These are phyloP conservation scores for Xyrichtys novacula DNA, from an alignment of 2,797 vertebrate genomes.

Conservation along the genomic window DNA sequence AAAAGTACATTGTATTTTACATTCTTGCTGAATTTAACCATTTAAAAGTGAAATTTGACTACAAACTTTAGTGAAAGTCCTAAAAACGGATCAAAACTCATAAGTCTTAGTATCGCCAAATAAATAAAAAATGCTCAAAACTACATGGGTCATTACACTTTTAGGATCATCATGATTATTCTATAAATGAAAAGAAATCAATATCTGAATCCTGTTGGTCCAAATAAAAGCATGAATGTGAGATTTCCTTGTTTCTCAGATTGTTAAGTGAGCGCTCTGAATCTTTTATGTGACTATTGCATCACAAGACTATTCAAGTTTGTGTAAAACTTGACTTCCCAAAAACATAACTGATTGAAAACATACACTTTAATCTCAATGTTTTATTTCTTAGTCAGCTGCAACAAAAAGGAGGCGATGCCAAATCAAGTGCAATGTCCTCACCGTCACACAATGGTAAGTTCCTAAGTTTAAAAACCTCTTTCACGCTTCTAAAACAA, in stretches of 20 bases:
- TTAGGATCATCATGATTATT: neutral
- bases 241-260: neutral
- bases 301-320: neutral
- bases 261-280: neutral
- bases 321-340: neutral
- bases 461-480: constrained; percentile 28
- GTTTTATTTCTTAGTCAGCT: constrained; percentile 71
- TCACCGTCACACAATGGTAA: constrained; percentile 82
- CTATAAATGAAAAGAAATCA: too few species aligned
- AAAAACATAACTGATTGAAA: constrained; percentile 2
- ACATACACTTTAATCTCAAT: constrained; percentile 11
- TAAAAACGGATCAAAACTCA: too few species aligned
- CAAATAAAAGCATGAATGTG: neutral
- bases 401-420: constrained; percentile 76
- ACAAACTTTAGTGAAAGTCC: too few species aligned
- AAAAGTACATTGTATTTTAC: too few species aligned
- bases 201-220: too few species aligned
- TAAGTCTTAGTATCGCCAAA: too few species aligned
- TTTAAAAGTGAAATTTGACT: too few species aligned
- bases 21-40: too few species aligned
- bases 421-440: constrained; percentile 65
- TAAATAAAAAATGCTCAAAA: neutral
- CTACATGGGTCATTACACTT: neutral
- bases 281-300: neutral
- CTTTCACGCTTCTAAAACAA: neutral